These are phyloP conservation scores for Petrocephalus schoutedeni DNA, from an alignment of 2,797 vertebrate genomes.

Conservation along the genomic window DNA sequence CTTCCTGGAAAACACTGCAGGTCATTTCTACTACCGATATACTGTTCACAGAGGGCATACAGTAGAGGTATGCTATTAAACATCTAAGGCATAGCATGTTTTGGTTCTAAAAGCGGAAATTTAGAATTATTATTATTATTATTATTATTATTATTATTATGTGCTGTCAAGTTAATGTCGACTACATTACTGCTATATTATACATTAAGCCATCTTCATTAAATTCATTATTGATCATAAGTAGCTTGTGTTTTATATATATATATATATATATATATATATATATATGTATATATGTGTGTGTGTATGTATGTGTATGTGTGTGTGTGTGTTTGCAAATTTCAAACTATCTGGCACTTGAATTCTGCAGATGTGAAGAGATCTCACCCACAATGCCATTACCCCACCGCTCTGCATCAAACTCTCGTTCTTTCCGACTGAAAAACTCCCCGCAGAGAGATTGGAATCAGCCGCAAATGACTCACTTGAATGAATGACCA, in stretches of 20 bases:
- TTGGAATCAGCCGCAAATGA: conserved; percentile 1
- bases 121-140: neutral
- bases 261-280: neutral
- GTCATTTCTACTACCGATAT: conserved; percentile 6
- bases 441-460: neutral
- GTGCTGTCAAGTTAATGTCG: neutral
- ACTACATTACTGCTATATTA: neutral
- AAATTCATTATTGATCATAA: neutral
- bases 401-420: neutral
- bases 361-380: neutral
- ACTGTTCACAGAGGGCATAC: neutral
- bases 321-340: neutral
- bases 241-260: neutral
- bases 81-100: neutral
- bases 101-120: neutral
- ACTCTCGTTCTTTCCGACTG: neutral
- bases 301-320: neutral
- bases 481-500: neutral
- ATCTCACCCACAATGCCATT: neutral
- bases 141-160: neutral
- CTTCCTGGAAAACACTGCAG: conserved; percentile 11
- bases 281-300: neutral
- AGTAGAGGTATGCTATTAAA: neutral
- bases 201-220: neutral
- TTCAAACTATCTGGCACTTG: neutral